Percentiles rank a stretch among this genome's conserved stretches.
Conservation (phyloP, 2,888 invertebrate species). For the Plusia festucae region DNA sequence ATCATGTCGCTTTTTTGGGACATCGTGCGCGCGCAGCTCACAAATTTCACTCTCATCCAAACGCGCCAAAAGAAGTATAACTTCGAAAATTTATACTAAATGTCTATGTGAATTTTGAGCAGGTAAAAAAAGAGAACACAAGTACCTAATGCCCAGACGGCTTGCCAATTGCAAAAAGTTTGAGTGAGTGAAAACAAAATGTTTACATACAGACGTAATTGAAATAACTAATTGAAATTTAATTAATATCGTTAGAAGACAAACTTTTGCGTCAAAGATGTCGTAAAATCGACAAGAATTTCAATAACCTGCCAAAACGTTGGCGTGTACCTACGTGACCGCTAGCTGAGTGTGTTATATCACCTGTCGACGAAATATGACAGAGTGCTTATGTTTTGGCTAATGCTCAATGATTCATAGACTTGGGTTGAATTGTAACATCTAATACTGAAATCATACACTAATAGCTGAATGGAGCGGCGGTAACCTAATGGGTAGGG, state of each 20-base stretch:
- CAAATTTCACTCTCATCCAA: too few relatives aligned
- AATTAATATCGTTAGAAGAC: background rate
- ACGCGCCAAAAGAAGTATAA: too few relatives aligned
- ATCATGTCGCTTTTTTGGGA: too few relatives aligned
- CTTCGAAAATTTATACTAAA: too few relatives aligned
- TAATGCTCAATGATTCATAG: background rate
- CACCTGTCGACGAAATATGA: background rate
- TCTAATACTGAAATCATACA: too few relatives aligned
- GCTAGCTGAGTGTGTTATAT: background rate
- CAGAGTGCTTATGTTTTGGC: background rate
- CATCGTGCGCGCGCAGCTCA: too few relatives aligned
- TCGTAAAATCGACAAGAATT: background rate
- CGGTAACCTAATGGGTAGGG: too few relatives aligned
- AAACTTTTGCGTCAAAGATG: background rate
- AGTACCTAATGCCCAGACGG: background rate
- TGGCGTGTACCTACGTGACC: background rate
- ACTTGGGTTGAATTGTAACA: background rate
- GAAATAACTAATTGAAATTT: background rate
- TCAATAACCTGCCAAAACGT: background rate
- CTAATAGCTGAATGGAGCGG: too few relatives aligned
- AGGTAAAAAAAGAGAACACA: too few relatives aligned
- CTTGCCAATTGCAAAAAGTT: background rate
- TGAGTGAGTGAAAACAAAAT: background rate
- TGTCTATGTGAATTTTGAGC: too few relatives aligned
- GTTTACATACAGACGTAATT: background rate